Evolutionary conservation across 2,797 vertebrate species (phyloP).

Genomic region (Pangasius larnaudii): DNA sequence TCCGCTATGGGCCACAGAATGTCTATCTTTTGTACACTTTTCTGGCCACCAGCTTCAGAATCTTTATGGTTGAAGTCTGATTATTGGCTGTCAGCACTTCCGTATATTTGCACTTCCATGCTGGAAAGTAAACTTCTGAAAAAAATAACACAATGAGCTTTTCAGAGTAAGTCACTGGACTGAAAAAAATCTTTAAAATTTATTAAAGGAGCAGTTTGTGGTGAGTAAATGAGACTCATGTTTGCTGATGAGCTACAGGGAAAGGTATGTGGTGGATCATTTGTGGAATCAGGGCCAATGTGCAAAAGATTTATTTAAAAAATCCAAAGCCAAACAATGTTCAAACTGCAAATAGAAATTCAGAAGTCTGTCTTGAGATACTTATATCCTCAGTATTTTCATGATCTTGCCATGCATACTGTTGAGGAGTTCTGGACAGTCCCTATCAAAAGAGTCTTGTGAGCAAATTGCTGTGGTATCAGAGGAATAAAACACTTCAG

Average conservation of each 20-base stretch:
- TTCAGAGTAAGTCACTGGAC: not conserved
- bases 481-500: not conserved
- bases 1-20: not conserved
- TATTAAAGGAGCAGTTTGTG: not conserved
- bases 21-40: not conserved
- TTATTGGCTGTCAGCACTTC: not conserved
- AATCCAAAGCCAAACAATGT: not conserved
- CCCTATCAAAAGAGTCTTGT: not conserved
- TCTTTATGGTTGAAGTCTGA: not conserved
- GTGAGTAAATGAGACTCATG: not conserved
- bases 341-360: not conserved
- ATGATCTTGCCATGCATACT: not conserved
- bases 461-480: not conserved
- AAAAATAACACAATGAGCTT: not conserved
- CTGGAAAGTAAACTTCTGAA: not conserved
- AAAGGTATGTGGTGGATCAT: not conserved
- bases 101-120: not conserved
- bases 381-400: not conserved
- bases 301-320: not conserved
- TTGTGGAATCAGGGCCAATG: not conserved
- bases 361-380: not conserved
- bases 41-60: not conserved
- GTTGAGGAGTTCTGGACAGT: not conserved
- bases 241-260: not conserved
- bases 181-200: not conserved